These are phyloP conservation scores for Neodiprion lecontei DNA, from an alignment of 1,140 invertebrate genomes.

Conservation along the genomic window DNA sequence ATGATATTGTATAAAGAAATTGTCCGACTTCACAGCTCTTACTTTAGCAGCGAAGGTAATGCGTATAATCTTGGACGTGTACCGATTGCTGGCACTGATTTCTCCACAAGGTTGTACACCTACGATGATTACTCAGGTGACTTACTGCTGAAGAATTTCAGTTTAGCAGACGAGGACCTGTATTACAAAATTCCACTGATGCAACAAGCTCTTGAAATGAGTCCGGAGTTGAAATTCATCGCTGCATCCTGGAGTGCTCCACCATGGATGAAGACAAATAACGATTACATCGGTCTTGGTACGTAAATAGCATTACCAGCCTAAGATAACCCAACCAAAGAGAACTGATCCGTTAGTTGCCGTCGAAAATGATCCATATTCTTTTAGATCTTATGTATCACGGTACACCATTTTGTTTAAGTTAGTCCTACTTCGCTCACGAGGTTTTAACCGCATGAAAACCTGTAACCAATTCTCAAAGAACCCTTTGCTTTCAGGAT, in stretches of 20 bases:
- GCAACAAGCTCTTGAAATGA: constrained; percentile 39
- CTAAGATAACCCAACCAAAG: too few species aligned
- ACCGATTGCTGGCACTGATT: constrained; percentile 76
- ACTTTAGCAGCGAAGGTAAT: constrained; percentile 61
- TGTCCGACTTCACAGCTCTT: constrained; percentile 45
- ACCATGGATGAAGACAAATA: constrained; percentile 91
- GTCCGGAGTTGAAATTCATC: constrained; percentile 62
- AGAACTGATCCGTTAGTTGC: too few species aligned
- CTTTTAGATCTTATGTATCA: too few species aligned
- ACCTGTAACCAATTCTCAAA: too few species aligned
- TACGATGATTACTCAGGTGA: constrained; percentile 68
- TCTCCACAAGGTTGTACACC: constrained; percentile 73
- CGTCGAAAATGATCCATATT: too few species aligned
- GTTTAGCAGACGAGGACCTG: constrained; percentile 53
- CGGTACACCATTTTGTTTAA: too few species aligned
- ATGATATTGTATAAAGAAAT: constrained; percentile 1
- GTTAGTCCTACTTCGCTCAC: too few species aligned
- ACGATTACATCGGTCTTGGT: constrained; percentile 50
- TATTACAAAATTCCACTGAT: constrained; percentile 56
- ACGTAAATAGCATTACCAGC: too few species aligned
- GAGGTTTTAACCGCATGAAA: too few species aligned
- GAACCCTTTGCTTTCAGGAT: constrained; percentile 43
- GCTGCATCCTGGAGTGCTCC: constrained; percentile 86
- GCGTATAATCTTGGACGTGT: constrained; percentile 68
- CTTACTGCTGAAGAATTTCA: constrained; percentile 44